Conservation (phyloP, 2,888 invertebrate genomes). For the Diaphora mendica region DNA sequence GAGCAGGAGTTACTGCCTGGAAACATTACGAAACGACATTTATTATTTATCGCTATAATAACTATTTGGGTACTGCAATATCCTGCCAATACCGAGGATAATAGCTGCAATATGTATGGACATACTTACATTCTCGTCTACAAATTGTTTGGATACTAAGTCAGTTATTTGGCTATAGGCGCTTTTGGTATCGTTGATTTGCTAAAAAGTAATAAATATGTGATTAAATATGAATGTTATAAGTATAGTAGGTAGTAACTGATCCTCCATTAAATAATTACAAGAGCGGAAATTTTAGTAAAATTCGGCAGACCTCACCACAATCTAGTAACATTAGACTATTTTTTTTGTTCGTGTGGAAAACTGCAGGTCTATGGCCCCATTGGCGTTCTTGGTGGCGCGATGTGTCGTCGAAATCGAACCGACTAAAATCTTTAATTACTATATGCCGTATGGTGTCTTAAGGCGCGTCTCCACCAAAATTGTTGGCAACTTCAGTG, state of each 20-base stretch:
- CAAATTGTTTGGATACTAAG: constrained; percentile 76
- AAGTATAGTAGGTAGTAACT: neutral
- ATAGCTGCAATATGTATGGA: neutral
- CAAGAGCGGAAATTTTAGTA: neutral
- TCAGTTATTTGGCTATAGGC: constrained; percentile 81
- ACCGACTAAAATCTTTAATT: too few relatives aligned
- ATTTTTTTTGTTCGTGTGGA: too few relatives aligned
- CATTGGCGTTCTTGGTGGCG: too few relatives aligned
- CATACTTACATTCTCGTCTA: constrained; percentile 76
- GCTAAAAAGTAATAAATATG: constrained; percentile 62
- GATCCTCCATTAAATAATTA: neutral
- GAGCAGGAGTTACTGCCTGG: constrained; percentile 60
- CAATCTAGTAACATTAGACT: too few relatives aligned
- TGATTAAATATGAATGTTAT: neutral
- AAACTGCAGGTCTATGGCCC: too few relatives aligned
- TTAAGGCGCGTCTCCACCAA: too few relatives aligned
- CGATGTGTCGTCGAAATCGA: too few relatives aligned
- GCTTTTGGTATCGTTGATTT: constrained; percentile 84
- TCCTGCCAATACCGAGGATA: neutral
- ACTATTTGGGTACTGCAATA: neutral
- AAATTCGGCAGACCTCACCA: neutral
- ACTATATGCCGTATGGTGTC: too few relatives aligned
- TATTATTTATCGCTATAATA: neutral
- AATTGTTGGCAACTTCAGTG: too few relatives aligned
- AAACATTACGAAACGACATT: constrained; percentile 8